Conservation (phyloP, 2,113 vertebrate species). For the Myotis yumanensis region DNA sequence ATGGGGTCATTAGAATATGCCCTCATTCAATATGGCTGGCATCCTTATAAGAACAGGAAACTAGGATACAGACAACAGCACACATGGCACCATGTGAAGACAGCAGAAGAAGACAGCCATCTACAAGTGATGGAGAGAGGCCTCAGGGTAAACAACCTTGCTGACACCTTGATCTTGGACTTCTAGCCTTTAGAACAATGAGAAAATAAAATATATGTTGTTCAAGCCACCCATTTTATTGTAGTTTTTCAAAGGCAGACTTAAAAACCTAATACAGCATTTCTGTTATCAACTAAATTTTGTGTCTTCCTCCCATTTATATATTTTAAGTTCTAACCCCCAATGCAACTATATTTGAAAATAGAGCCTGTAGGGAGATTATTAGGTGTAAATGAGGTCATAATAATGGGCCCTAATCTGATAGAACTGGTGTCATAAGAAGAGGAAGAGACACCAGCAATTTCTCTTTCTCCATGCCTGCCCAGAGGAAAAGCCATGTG, state of each 20-base stretch:
- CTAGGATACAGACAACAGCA: background rate
- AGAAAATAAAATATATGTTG: background rate
- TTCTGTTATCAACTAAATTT: background rate
- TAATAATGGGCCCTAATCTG: background rate
- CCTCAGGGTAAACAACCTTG: background rate
- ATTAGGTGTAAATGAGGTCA: background rate
- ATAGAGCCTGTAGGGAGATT: background rate
- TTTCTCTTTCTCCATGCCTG: background rate
- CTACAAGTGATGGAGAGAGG: background rate
- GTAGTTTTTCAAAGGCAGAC: background rate
- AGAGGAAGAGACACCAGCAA: background rate
- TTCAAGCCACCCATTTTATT: background rate
- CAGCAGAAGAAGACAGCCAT: background rate
- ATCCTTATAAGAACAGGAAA: background rate
- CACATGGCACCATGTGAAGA: background rate
- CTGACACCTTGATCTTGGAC: background rate
- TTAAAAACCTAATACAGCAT: background rate
- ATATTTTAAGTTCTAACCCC: background rate
- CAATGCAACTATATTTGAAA: background rate
- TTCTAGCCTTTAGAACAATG: background rate
- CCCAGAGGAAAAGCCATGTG: background rate
- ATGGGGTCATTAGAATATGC: background rate
- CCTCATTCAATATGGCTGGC: background rate
- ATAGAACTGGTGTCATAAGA: background rate
- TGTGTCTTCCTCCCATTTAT: background rate